Evolutionary conservation across 2,888 invertebrate genomes (phyloP).

Genomic region (Spicauda simplicius): DNA sequence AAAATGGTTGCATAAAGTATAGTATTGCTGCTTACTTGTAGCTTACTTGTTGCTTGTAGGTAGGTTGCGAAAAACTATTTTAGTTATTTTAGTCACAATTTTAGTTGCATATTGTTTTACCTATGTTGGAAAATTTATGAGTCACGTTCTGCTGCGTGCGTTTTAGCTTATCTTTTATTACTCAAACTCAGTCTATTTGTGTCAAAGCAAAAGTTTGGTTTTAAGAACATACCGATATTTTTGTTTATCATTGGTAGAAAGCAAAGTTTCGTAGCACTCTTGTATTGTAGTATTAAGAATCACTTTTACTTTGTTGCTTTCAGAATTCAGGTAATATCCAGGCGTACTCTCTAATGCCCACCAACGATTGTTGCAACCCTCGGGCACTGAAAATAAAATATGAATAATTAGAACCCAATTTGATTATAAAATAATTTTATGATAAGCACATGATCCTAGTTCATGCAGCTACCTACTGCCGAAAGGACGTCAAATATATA

Average conservation of each 20-base stretch:
- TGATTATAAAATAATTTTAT: too few species aligned
- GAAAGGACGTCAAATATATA: too few species aligned
- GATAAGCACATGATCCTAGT: too few species aligned
- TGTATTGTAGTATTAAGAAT: constrained; percentile 85
- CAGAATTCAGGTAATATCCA: constrained; percentile 89
- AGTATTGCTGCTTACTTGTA: too few species aligned
- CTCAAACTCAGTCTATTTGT: neutral
- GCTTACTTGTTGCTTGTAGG: too few species aligned
- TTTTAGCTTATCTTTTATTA: neutral
- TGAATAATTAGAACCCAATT: neutral
- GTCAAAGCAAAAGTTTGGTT: neutral
- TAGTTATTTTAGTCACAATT: constrained; percentile 1
- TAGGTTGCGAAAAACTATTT: neutral
- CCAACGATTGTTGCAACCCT: constrained; percentile 83
- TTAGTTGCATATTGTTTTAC: neutral
- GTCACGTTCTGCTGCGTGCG: neutral
- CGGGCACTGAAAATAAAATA: constrained; percentile 53
- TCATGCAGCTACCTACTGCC: too few species aligned
- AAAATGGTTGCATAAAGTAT: too few species aligned
- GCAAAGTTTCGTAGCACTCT: constrained; percentile 86
- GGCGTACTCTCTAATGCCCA: constrained; percentile 92
- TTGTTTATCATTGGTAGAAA: constrained; percentile 54
- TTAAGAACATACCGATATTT: constrained; percentile 56
- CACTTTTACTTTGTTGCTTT: constrained; percentile 84
- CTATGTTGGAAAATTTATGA: neutral